phyloP scores from a whole-genome alignment of 2,113 vertebrate species.

The Calonectris borealis region DNA sequence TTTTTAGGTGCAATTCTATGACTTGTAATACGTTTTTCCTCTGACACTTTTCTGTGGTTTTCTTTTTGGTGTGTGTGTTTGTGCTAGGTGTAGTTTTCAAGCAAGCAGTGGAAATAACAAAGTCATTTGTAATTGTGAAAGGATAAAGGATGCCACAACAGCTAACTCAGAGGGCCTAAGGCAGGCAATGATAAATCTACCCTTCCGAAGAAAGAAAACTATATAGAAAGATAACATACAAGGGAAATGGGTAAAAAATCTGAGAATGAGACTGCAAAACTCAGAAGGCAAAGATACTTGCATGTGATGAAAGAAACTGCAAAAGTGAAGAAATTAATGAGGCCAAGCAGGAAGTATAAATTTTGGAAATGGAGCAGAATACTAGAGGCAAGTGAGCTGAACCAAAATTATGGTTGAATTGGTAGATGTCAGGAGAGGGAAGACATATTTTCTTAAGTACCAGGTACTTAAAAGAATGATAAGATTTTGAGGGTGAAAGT shows the following conservation, averaged over 20 bases:
- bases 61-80: background rate
- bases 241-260: background rate
- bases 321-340: background rate
- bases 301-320: background rate
- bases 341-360: background rate
- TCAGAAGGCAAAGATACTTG: background rate
- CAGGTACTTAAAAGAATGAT: background rate
- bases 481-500: conserved; percentile 38
- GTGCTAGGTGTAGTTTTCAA: background rate
- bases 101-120: background rate
- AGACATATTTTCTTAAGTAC: background rate
- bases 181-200: background rate
- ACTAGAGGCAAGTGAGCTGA: background rate
- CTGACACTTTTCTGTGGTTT: background rate
- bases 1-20: background rate
- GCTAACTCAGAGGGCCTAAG: background rate
- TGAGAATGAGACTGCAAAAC: background rate
- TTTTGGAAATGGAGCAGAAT: background rate
- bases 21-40: background rate
- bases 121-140: background rate
- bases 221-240: background rate
- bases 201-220: background rate
- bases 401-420: background rate
- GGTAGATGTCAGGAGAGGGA: background rate
- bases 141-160: background rate